Percentiles rank a stretch among this genome's conserved stretches.
phyloP scores from a whole-genome alignment of 2,113 vertebrate genomes.

The Catharus minimus region DNA sequence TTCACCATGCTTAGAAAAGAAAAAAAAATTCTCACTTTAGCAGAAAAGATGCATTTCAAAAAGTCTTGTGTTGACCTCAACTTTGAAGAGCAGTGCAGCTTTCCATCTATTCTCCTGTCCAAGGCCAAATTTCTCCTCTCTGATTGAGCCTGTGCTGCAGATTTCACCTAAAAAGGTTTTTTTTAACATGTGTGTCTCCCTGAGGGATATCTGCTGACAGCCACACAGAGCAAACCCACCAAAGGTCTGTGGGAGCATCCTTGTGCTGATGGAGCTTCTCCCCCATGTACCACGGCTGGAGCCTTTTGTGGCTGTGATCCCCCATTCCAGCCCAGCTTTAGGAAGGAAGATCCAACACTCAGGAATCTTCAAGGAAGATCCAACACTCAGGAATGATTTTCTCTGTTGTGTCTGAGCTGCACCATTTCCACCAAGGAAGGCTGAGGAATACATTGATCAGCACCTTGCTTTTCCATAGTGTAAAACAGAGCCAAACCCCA shows the following conservation, averaged over 20 bases:
- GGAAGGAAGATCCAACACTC: background rate
- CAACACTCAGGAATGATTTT: background rate
- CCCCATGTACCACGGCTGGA: fast-evolving
- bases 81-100: background rate
- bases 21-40: background rate
- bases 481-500: background rate
- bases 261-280: background rate
- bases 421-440: fast-evolving
- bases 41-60: background rate
- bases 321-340: background rate
- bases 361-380: background rate
- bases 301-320: background rate
- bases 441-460: background rate
- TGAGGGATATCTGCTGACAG: background rate
- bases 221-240: fast-evolving
- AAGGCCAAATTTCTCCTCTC: background rate
- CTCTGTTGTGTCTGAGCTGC: background rate
- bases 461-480: background rate
- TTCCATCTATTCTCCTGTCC: background rate
- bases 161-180: background rate
- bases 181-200: background rate
- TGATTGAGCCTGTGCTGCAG: background rate
- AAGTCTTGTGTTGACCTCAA: background rate
- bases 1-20: background rate
- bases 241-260: background rate